These are phyloP conservation scores for Drosophila villosipedis DNA, from an alignment of 2,888 invertebrate genomes.

Conservation along the genomic window DNA sequence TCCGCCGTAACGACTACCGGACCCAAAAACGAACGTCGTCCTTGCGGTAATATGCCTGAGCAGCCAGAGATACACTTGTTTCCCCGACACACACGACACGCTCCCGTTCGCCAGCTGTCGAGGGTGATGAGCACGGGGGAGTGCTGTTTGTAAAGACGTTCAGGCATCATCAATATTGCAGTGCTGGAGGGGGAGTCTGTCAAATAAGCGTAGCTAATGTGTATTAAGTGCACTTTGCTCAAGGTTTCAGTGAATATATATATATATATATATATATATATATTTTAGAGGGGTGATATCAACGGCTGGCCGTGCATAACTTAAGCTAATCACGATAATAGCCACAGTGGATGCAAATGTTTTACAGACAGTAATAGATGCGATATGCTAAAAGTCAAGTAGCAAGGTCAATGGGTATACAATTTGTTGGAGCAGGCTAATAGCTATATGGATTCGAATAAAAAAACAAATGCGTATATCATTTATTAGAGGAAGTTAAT, in stretches of 20 bases:
- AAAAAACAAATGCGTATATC: not conserved
- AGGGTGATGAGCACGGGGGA: constrained; percentile 24
- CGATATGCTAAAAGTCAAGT: constrained; percentile 62
- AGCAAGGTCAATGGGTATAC: constrained; percentile 48
- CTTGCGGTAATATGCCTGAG: constrained; percentile 50
- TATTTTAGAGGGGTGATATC: not conserved
- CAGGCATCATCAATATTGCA: constrained; percentile 77
- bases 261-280: not conserved
- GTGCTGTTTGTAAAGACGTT: constrained; percentile 30
- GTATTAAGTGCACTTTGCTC: constrained; percentile 75
- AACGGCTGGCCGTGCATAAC: constrained; percentile 25
- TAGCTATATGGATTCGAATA: not conserved
- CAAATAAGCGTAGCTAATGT: constrained; percentile 81
- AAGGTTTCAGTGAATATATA: constrained; percentile 11
- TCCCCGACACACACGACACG: constrained; percentile 51
- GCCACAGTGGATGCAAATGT: constrained; percentile 72
- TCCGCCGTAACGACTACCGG: constrained; percentile 55
- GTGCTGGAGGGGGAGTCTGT: constrained; percentile 51
- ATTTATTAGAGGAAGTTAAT: constrained; percentile 5
- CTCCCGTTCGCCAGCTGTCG: constrained; percentile 30
- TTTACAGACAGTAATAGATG: constrained; percentile 56
- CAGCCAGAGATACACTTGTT: constrained; percentile 77
- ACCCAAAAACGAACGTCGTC: constrained; percentile 8
- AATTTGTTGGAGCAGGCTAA: constrained; percentile 2
- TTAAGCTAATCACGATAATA: constrained; percentile 70